Conservation (phyloP, 2,888 invertebrate genomes). For the Pseudococcus viburni region DNA sequence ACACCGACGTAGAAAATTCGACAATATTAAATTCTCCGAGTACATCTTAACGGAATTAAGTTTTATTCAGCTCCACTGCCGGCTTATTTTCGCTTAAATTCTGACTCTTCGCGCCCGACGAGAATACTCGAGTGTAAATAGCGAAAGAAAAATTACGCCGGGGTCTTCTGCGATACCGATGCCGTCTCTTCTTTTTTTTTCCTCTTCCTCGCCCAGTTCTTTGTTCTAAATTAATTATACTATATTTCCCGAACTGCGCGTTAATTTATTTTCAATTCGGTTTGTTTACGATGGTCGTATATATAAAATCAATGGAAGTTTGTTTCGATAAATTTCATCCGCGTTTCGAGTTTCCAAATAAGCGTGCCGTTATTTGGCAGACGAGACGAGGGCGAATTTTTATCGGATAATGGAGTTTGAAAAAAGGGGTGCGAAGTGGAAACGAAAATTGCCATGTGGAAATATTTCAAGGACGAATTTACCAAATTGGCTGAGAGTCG, state of each 20-base stretch:
- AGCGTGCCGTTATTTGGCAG: background rate
- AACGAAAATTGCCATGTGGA: too few relatives aligned
- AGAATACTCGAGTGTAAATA: conserved; percentile 21
- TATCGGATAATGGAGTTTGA: too few relatives aligned
- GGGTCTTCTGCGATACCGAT: background rate
- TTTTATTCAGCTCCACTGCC: conserved; percentile 7
- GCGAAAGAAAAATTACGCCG: conserved; percentile 15
- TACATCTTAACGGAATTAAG: conserved; percentile 23
- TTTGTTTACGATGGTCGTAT: conserved; percentile 5
- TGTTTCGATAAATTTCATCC: conserved; percentile 9
- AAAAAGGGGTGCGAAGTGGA: too few relatives aligned
- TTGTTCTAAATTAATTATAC: conserved; percentile 16
- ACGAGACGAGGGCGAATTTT: too few relatives aligned
- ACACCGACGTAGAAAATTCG: conserved; percentile 21
- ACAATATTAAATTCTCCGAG: conserved; percentile 30
- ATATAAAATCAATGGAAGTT: background rate
- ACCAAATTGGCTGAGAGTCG: too few relatives aligned
- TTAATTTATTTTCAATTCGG: conserved; percentile 20
- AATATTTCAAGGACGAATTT: too few relatives aligned
- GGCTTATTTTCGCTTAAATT: conserved; percentile 27
- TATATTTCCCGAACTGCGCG: conserved; percentile 4
- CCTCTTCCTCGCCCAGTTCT: background rate
- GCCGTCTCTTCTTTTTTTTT: background rate
- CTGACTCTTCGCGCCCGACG: background rate
- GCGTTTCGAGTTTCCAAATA: background rate